Conservation (phyloP, 1,140 invertebrate genomes). For the Oryzaephilus surinamensis region DNA sequence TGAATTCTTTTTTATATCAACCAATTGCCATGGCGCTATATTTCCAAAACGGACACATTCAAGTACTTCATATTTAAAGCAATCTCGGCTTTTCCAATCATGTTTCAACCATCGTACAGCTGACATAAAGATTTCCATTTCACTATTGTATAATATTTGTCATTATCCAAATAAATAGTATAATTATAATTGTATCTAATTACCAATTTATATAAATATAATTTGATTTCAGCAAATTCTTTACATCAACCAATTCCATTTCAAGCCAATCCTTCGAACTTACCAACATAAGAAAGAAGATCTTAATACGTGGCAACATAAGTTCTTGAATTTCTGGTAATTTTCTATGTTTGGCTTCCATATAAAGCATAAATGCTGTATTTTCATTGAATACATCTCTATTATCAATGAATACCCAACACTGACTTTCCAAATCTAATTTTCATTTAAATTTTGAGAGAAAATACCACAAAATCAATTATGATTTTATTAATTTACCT, state of each 20-base stretch:
- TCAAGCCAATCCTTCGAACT: conserved; percentile 57
- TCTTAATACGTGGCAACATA: conserved; percentile 60
- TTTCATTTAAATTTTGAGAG: not conserved
- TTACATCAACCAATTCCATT: conserved; percentile 49
- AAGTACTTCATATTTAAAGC: conserved; percentile 45
- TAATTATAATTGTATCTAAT: conserved; percentile 5
- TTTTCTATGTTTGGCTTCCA: conserved; percentile 45
- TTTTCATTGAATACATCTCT: conserved; percentile 56
- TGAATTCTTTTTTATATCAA: conserved; percentile 57
- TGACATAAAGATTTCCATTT: conserved; percentile 66
- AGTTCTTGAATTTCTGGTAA: conserved; percentile 52
- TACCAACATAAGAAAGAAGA: conserved; percentile 60
- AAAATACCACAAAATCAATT: not conserved
- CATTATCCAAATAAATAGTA: not conserved
- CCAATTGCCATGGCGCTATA: conserved; percentile 60
- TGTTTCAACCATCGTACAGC: conserved; percentile 60
- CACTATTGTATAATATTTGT: conserved; percentile 37
- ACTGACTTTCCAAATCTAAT: conserved; percentile 57
- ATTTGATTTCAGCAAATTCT: conserved; percentile 51
- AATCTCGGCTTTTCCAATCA: conserved; percentile 49
- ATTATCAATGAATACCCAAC: conserved; percentile 60
- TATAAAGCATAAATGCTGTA: conserved; percentile 55
- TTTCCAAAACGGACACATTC: conserved; percentile 59
- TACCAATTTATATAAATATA: conserved; percentile 62
- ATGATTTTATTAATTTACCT: conserved; percentile 35